phyloP scores from a whole-genome alignment of 2,888 invertebrate species.

The Orchesella flavescens region DNA sequence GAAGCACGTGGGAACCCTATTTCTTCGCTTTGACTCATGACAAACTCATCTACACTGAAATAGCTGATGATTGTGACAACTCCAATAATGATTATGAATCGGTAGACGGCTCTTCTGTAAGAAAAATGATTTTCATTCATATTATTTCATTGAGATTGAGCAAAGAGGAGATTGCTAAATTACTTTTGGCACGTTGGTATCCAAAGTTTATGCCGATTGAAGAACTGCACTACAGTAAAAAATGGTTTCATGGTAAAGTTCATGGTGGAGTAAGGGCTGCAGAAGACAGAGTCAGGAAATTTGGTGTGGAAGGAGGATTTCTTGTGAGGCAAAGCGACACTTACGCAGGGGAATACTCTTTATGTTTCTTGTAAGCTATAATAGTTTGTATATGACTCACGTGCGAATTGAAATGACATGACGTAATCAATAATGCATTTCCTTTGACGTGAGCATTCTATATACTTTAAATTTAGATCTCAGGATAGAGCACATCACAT shows the following conservation, averaged over 20 bases:
- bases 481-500: slow-evolving; percentile 92
- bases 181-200: neutral
- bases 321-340: slow-evolving; percentile 94
- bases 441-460: too few species aligned
- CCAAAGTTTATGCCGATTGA: slow-evolving; percentile 75
- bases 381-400: too few species aligned
- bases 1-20: slow-evolving; percentile 60
- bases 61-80: slow-evolving; percentile 72
- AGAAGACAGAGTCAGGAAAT: slow-evolving; percentile 79
- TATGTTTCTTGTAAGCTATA: slow-evolving; percentile 86
- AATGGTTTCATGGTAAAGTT: slow-evolving; percentile 85
- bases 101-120: slow-evolving; percentile 75
- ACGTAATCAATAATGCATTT: too few species aligned
- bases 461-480: slow-evolving; percentile 75
- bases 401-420: too few species aligned
- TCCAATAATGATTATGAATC: slow-evolving; percentile 76
- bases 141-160: too few species aligned
- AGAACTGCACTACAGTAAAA: slow-evolving; percentile 91
- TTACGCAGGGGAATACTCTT: slow-evolving; percentile 94
- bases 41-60: slow-evolving; percentile 68
- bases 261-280: slow-evolving; percentile 84
- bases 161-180: too few species aligned
- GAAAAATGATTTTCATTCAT: neutral
- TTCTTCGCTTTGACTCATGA: slow-evolving; percentile 67
- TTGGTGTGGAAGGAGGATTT: slow-evolving; percentile 93